phyloP scores from a whole-genome alignment of 2,797 vertebrate genomes.

The Acomys russatus region DNA sequence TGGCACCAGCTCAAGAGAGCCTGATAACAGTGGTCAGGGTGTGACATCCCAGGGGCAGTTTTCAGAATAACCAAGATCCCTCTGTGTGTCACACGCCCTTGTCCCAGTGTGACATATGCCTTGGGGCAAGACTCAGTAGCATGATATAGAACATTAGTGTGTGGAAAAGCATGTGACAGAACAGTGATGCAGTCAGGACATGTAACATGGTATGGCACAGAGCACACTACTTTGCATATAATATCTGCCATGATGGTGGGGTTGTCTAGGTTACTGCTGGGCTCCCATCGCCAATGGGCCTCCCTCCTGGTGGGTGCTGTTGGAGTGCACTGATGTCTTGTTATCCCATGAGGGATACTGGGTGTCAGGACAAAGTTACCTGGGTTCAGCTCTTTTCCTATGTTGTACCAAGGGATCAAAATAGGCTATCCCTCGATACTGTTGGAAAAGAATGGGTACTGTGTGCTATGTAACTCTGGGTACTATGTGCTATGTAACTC shows the following conservation, averaged over 20 bases:
- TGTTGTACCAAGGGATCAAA: not conserved
- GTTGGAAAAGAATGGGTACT: not conserved
- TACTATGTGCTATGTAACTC: too few species aligned
- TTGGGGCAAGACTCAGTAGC: not conserved
- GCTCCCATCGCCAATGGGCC: not conserved
- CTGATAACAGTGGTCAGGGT: not conserved
- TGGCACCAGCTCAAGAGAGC: not conserved
- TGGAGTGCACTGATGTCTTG: not conserved
- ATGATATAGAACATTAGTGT: not conserved
- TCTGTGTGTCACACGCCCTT: not conserved
- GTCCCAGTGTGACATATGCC: not conserved
- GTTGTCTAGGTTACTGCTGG: conserved; percentile 74
- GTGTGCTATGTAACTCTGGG: too few species aligned
- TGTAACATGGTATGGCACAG: not conserved
- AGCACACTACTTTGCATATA: not conserved
- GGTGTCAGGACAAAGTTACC: not conserved
- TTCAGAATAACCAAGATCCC: not conserved
- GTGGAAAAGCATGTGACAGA: not conserved
- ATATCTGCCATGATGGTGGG: conserved; percentile 64
- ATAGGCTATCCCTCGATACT: not conserved
- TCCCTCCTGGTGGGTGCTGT: not conserved
- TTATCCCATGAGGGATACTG: not conserved
- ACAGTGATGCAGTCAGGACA: not conserved
- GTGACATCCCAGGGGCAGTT: not conserved
- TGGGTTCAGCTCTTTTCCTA: not conserved